These are phyloP conservation scores for Mesembrinibis cayennensis DNA, from an alignment of 2,113 vertebrate species.

Conservation along the genomic window DNA sequence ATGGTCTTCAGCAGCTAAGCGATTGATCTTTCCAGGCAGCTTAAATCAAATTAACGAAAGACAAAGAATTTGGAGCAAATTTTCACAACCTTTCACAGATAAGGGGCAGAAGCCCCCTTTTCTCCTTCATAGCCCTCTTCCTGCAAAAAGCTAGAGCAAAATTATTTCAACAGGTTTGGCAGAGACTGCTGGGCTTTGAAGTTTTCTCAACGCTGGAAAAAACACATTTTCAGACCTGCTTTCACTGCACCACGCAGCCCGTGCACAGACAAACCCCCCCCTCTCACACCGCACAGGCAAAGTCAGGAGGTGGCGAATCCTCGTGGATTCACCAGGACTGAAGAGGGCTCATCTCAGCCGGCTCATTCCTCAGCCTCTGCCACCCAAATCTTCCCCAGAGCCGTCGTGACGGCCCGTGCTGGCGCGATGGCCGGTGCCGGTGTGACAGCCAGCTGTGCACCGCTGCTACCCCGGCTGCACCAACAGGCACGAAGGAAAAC, in stretches of 20 bases:
- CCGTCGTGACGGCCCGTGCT: background rate
- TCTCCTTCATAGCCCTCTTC: background rate
- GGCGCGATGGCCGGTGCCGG: background rate
- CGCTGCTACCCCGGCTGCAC: background rate
- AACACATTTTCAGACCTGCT: background rate
- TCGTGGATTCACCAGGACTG: background rate
- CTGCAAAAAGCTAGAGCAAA: background rate
- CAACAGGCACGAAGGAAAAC: background rate
- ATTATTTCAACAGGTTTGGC: background rate
- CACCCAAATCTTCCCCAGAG: background rate
- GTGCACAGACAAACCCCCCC: background rate
- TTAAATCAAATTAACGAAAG: background rate
- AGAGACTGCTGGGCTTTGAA: background rate
- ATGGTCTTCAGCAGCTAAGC: background rate
- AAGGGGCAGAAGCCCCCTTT: background rate
- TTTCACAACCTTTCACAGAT: background rate
- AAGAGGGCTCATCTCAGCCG: background rate
- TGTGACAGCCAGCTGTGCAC: accelerated
- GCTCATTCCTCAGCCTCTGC: background rate
- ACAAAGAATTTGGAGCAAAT: background rate
- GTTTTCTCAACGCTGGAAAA: background rate
- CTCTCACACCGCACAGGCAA: too few relatives aligned
- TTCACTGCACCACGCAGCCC: background rate
- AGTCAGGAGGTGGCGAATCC: background rate
- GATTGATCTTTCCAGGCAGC: background rate